phyloP scores from a whole-genome alignment of 2,888 invertebrate species.

The Cyclophora albipunctata region DNA sequence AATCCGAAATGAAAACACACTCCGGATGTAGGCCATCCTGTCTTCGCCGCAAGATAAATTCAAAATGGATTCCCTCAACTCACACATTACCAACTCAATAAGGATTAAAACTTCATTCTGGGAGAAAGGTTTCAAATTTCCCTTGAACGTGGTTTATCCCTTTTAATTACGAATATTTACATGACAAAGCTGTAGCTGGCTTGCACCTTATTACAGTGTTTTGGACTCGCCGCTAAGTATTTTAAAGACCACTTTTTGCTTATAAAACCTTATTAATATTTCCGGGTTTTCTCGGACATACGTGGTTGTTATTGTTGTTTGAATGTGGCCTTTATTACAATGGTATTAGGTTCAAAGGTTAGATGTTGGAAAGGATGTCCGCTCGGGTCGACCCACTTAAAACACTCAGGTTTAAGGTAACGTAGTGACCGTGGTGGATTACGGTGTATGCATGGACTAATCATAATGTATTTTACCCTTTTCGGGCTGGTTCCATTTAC shows the following conservation, averaged over 20 bases:
- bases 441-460: constrained; percentile 14
- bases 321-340: constrained; percentile 16
- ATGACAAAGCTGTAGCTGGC: constrained; percentile 29
- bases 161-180: constrained; percentile 54
- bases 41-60: constrained; percentile 56
- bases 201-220: constrained; percentile 24
- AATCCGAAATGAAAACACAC: constrained; percentile 72
- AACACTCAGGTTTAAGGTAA: constrained; percentile 35
- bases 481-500: too few species aligned
- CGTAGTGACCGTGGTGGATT: constrained; percentile 34
- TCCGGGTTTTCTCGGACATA: constrained; percentile 12
- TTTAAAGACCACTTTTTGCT: constrained; percentile 35
- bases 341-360: constrained; percentile 19
- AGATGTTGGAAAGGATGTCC: constrained; percentile 12
- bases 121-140: constrained; percentile 50
- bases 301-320: constrained; percentile 6
- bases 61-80: constrained; percentile 55
- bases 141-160: constrained; percentile 52
- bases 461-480: constrained; percentile 10
- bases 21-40: constrained; percentile 60
- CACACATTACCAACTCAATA: constrained; percentile 64
- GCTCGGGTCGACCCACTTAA: constrained; percentile 42
- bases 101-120: constrained; percentile 64
- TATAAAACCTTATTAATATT: constrained; percentile 43
- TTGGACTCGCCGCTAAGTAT: constrained; percentile 11